Base-by-base conservation (phyloP, 1,140 invertebrate species). In the Reticulitermes speratus region DNA sequence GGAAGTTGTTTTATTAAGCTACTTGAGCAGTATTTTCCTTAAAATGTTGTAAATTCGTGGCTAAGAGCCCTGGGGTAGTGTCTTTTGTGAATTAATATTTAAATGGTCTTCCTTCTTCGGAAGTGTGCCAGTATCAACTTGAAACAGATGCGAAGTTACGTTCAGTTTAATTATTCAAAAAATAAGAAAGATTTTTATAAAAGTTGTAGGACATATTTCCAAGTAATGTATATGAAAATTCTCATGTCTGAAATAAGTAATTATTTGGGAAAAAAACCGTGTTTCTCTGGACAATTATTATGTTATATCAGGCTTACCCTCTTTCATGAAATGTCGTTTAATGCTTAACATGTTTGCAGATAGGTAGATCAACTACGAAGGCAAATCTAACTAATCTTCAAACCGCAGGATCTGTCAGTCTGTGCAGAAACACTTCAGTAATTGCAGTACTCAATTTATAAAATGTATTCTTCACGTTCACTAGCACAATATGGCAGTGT, bases 11-110 rank as follows among this genome's bases (percentile, higher is more conserved):
- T 75, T 75, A 75, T n/a, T 30, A 30, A 75, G 25, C 25, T 75
- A 75, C 14, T 75, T 30, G 65, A 75, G 14, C 11, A n/a, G 25
- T 30, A 12, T 30, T 75, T 75, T 25, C 25, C 12, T 75, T 75
- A 75, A 75, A 75, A 30, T 75, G 65, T 75, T 75, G 7, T 30
- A 3, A 30, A 75, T 30, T 30, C n/a, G 65, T 75, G n/a, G n/a
- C 65, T 75, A 75, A 75, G 25, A 75, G n/a, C 16, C 2, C 65
- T 30, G 65, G n/a, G n/a, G 65, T 75, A 75, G 25, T 75, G 12
- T 75, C 30, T 75, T 75, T 75, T 75, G 25, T 75, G 65, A 75
- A 30, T 75, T 75, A 75, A 75, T 75, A 16, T 75, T 75, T n/a
- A 30, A 75, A 75, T 75, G n/a, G 65, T 11, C 65, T 30, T 75